These are phyloP conservation scores for Salmo trutta DNA, from an alignment of 2,797 vertebrate genomes.

Conservation along the genomic window DNA sequence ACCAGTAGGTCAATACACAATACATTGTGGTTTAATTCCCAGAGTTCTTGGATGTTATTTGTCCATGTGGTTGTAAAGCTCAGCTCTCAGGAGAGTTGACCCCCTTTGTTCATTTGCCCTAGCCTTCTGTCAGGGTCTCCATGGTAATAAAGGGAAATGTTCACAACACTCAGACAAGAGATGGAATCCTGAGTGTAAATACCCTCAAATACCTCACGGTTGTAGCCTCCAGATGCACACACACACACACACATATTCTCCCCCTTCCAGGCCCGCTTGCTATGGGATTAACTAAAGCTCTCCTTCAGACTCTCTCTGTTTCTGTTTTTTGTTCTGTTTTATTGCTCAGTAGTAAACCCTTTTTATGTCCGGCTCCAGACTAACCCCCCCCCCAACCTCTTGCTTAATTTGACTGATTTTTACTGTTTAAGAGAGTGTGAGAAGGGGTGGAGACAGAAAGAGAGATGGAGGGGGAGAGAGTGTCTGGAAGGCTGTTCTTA, in stretches of 20 bases:
- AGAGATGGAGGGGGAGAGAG: constrained; percentile 7
- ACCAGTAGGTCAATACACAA: not conserved
- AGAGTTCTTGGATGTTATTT: not conserved
- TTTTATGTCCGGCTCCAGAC: constrained; percentile 59
- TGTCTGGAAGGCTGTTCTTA: constrained; percentile 39
- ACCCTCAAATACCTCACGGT: not conserved
- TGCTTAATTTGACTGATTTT: not conserved
- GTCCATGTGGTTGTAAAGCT: not conserved
- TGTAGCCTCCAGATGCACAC: not conserved
- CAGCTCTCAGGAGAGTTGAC: not conserved
- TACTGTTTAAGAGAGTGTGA: not conserved
- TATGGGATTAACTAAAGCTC: constrained; percentile 61
- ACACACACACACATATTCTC: constrained; percentile 3
- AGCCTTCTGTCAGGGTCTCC: not conserved
- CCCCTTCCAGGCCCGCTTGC: constrained; percentile 53
- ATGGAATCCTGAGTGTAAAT: constrained; percentile 1
- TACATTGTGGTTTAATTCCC: too few species aligned
- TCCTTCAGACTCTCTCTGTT: constrained; percentile 67
- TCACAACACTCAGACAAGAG: not conserved
- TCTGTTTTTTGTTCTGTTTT: constrained; percentile 70
- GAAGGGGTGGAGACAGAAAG: not conserved
- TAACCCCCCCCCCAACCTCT: not conserved
- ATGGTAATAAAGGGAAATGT: not conserved
- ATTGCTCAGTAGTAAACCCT: constrained; percentile 71
- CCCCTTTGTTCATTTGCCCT: not conserved